Conservation (phyloP, 2,888 invertebrate genomes). For the Loripinus fragilis region DNA sequence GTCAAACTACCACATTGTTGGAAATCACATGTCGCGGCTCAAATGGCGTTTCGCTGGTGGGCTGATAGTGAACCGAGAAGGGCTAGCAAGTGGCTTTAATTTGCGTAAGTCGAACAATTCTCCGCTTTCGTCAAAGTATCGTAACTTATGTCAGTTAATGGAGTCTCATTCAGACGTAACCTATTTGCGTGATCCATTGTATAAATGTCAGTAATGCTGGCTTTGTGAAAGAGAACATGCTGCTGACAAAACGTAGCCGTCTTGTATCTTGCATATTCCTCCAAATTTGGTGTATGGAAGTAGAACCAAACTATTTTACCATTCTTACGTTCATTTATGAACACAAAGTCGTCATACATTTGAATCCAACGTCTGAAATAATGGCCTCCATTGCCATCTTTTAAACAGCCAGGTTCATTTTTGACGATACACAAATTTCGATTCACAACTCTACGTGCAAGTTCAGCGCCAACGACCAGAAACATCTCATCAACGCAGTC, state of each 20-base stretch:
- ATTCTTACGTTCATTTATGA: not conserved
- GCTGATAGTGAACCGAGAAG: no score
- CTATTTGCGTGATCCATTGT: not conserved
- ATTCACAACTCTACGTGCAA: not conserved
- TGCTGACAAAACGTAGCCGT: not conserved
- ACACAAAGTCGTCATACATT: no score
- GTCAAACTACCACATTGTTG: no score
- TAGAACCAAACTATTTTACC: not conserved
- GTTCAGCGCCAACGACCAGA: not conserved
- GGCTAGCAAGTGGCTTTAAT: no score
- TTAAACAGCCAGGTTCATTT: not conserved
- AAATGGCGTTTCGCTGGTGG: no score
- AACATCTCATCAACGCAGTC: constrained; percentile 8
- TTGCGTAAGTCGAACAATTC: no score
- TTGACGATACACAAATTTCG: not conserved
- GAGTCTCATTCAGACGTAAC: not conserved
- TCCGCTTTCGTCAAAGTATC: no score
- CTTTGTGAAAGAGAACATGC: not conserved
- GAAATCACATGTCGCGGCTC: no score
- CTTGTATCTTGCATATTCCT: not conserved
- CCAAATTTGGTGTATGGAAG: not conserved
- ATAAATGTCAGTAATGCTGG: not conserved
- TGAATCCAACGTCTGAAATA: not conserved
- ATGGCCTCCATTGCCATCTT: not conserved
- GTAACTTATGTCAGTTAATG: not conserved